phyloP scores from a whole-genome alignment of 2,888 invertebrate genomes.

The Dicyrtomina minuta region DNA sequence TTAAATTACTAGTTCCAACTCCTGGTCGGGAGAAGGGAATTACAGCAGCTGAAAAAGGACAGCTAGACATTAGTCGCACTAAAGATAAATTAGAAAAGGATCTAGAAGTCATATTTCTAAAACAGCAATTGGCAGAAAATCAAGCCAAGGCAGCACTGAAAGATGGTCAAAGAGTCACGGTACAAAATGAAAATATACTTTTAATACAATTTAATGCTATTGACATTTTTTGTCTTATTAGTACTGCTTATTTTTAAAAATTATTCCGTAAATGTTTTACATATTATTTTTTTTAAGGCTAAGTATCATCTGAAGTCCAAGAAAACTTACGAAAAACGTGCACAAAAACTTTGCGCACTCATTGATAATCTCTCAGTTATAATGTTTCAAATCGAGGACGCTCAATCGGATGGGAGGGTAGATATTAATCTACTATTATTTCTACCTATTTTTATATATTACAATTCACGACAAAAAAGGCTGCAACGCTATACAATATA shows the following conservation, averaged over 20 bases:
- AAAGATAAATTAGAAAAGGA: constrained; percentile 45
- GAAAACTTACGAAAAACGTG: constrained; percentile 43
- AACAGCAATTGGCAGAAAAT: constrained; percentile 33
- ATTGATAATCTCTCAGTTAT: constrained; percentile 47
- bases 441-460: neutral
- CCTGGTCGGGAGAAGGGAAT: constrained; percentile 28
- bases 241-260: too few species aligned
- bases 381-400: constrained; percentile 46
- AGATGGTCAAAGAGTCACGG: constrained; percentile 41
- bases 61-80: constrained; percentile 43
- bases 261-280: too few species aligned
- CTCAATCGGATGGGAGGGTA: constrained; percentile 48
- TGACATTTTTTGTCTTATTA: neutral
- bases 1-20: constrained; percentile 32
- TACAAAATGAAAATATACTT: constrained; percentile 14
- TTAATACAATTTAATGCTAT: neutral
- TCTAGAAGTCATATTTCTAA: constrained; percentile 33
- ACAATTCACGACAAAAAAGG: too few species aligned
- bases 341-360: constrained; percentile 41
- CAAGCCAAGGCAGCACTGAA: constrained; percentile 37
- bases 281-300: constrained; percentile 38
- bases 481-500: too few species aligned
- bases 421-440: too few species aligned
- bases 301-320: constrained; percentile 46
- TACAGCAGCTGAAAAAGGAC: constrained; percentile 45